Percentiles rank a stretch among this genome's conserved stretches.
Evolutionary conservation across 2,888 invertebrate genomes (phyloP).

Genomic region (Nemotelus pantherinus): DNA sequence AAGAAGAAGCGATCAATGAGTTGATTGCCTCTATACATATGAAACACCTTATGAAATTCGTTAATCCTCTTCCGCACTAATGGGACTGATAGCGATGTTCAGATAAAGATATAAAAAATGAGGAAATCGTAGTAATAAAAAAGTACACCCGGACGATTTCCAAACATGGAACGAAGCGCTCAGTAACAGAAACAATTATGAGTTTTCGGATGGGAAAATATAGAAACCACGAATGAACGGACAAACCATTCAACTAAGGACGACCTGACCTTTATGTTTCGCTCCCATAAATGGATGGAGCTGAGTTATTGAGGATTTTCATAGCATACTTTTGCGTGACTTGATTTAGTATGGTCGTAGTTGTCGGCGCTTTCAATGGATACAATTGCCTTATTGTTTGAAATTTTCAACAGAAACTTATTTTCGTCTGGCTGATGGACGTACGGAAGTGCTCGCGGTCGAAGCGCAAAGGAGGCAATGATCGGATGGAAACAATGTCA

Average conservation of each 20-base stretch:
- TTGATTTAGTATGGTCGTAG: slow-evolving; percentile 40
- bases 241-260: neutral
- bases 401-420: slow-evolving; percentile 38
- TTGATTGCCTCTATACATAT: slow-evolving; percentile 31
- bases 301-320: neutral
- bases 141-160: slow-evolving; percentile 2
- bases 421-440: slow-evolving; percentile 25
- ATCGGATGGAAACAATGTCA: slow-evolving; percentile 29
- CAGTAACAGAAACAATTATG: slow-evolving; percentile 33
- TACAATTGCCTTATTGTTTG: slow-evolving; percentile 40
- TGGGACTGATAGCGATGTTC: slow-evolving; percentile 32
- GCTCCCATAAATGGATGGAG: neutral
- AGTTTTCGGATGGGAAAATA: neutral
- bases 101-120: slow-evolving; percentile 41
- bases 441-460: neutral
- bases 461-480: neutral
- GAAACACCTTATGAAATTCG: slow-evolving; percentile 38
- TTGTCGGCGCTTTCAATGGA: slow-evolving; percentile 36
- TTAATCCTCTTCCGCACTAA: slow-evolving; percentile 14
- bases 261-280: slow-evolving; percentile 7
- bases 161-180: neutral
- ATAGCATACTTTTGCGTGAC: slow-evolving; percentile 37
- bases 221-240: too few relatives aligned
- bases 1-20: neutral
- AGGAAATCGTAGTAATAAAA: slow-evolving; percentile 42